phyloP scores from a whole-genome alignment of 1,140 invertebrate genomes.

The Zaprionus davidi region DNA sequence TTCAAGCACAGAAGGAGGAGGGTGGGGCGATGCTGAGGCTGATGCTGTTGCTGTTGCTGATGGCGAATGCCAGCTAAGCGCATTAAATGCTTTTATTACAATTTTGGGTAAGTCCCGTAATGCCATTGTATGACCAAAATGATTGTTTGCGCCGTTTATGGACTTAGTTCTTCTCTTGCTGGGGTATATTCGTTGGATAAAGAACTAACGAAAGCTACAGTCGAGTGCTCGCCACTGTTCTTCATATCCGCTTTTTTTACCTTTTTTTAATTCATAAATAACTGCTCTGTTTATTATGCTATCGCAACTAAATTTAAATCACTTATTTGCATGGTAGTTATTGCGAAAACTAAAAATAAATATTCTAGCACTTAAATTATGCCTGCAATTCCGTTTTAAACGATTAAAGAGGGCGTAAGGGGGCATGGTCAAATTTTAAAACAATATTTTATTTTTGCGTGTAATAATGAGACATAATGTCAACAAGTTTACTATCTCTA shows the following conservation, averaged over 20 bases:
- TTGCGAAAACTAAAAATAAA: no score
- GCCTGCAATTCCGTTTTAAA: no score
- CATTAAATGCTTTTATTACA: conserved; percentile 66
- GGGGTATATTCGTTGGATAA: not conserved
- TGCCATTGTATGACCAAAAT: conserved; percentile 42
- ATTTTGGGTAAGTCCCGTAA: conserved; percentile 50
- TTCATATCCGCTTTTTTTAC: no score
- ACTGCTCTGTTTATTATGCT: no score
- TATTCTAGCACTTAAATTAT: no score
- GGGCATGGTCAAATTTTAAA: not conserved
- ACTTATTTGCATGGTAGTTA: no score
- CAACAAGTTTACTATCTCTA: accelerated
- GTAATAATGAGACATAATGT: not conserved
- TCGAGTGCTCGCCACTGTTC: no score
- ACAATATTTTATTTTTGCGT: not conserved
- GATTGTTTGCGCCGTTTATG: conserved; percentile 50
- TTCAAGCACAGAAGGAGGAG: not conserved
- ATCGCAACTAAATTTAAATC: no score
- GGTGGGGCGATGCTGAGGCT: not conserved
- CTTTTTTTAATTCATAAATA: no score
- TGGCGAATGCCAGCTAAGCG: conserved; percentile 42
- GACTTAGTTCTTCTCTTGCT: conserved; percentile 19
- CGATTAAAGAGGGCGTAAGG: no score
- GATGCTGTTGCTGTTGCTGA: not conserved
- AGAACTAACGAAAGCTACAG: no score